A percentile compares a stretch with the other conserved stretches of the same genome.
Evolutionary conservation across 2,797 vertebrate genomes (phyloP).

Genomic region (Lepilemur ruficaudatus): DNA sequence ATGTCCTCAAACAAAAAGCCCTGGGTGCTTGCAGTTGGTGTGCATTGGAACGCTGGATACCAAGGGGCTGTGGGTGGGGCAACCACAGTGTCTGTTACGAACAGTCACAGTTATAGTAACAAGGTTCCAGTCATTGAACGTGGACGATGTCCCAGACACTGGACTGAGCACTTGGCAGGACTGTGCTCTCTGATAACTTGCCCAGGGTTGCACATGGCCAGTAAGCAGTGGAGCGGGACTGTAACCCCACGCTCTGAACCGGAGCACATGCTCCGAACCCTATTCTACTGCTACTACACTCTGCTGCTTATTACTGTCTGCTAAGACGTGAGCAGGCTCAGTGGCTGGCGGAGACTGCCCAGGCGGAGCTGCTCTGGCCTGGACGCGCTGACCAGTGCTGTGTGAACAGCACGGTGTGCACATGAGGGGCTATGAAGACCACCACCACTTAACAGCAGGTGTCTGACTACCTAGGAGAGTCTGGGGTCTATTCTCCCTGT

Average conservation of each 20-base stretch:
- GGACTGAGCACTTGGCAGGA: not conserved
- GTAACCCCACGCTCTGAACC: fast-evolving
- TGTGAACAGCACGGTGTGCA: fast-evolving
- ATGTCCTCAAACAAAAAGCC: not conserved
- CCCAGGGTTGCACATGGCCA: not conserved
- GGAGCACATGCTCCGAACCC: not conserved
- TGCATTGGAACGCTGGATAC: not conserved
- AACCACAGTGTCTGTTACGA: not conserved
- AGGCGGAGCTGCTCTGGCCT: not conserved
- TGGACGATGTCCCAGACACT: fast-evolving
- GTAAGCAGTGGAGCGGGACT: not conserved
- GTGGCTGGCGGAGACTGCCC: not conserved
- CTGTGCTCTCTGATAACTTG: not conserved
- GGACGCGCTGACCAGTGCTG: not conserved
- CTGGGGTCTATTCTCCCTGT: not conserved
- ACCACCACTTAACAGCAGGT: not conserved
- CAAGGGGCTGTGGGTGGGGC: not conserved
- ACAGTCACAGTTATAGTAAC: not conserved
- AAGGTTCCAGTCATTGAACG: not conserved
- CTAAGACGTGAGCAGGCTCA: not conserved
- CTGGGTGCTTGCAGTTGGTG: not conserved
- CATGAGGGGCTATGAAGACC: not conserved
- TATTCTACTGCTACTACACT: fast-evolving
- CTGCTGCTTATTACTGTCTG: not conserved
- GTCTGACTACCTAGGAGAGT: not conserved